Evolutionary conservation across 2,797 vertebrate species (phyloP).

Genomic region (Spinus pinus): DNA sequence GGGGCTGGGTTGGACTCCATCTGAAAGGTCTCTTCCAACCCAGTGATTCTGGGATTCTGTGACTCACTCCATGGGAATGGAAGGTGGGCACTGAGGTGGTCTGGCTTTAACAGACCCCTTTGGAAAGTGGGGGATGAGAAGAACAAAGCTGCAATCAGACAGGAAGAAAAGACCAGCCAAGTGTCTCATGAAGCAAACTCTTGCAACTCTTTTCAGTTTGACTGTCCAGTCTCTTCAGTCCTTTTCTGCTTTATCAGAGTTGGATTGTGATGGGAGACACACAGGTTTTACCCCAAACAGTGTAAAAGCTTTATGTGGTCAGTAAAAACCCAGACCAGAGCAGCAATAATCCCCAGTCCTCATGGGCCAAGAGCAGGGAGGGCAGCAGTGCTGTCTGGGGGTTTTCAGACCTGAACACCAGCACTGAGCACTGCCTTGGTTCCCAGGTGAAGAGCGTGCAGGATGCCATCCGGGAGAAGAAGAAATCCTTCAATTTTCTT

Average conservation of each 20-base stretch:
- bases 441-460: constrained; percentile 94
- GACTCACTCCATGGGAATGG: no score
- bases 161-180: background rate
- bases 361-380: background rate
- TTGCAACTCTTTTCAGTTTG: background rate
- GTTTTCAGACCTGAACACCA: background rate
- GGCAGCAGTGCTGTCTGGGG: background rate
- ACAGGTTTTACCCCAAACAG: background rate
- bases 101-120: background rate
- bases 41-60: background rate
- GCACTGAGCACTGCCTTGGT: background rate
- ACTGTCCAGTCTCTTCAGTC: background rate
- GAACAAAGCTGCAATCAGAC: background rate
- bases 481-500: constrained; percentile 89
- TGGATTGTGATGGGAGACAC: background rate
- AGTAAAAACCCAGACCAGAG: background rate
- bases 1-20: background rate
- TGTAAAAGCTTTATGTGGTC: background rate
- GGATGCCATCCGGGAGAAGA: constrained; percentile 92
- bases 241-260: background rate
- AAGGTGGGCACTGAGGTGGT: background rate
- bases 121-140: background rate
- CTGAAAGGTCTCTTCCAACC: background rate
- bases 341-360: background rate
- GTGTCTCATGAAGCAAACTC: background rate